Conservation (phyloP, 2,113 vertebrate genomes). For the Parus major region DNA sequence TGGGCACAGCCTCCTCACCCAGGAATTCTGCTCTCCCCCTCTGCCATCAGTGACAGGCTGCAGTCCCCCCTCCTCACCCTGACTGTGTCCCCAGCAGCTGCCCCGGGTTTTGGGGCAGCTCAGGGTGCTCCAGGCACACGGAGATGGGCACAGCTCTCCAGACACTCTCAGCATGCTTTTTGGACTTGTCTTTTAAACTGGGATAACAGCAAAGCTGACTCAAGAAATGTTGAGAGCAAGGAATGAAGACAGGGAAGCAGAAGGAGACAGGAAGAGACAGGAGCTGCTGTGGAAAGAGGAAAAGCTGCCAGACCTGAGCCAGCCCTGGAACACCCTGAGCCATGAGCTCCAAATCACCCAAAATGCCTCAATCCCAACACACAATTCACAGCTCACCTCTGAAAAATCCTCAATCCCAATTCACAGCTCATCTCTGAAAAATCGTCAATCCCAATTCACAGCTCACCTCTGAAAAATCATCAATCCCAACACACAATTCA, state of each 20-base stretch:
- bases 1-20: background rate
- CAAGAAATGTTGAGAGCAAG: background rate
- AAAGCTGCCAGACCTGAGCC: background rate
- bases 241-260: background rate
- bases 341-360: background rate
- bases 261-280: background rate
- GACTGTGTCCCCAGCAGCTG: background rate
- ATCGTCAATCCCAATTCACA: no score
- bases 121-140: background rate
- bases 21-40: rapidly evolving
- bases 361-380: background rate
- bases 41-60: no score
- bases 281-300: background rate
- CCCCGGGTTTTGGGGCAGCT: background rate
- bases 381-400: no score
- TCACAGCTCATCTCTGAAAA: no score
- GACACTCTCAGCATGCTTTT: rapidly evolving
- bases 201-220: background rate
- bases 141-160: background rate
- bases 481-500: no score
- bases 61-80: background rate
- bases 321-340: background rate
- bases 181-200: no score
- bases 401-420: no score
- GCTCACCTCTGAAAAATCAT: no score